phyloP scores from a whole-genome alignment of 2,797 vertebrate species.

The Manis javanica region DNA sequence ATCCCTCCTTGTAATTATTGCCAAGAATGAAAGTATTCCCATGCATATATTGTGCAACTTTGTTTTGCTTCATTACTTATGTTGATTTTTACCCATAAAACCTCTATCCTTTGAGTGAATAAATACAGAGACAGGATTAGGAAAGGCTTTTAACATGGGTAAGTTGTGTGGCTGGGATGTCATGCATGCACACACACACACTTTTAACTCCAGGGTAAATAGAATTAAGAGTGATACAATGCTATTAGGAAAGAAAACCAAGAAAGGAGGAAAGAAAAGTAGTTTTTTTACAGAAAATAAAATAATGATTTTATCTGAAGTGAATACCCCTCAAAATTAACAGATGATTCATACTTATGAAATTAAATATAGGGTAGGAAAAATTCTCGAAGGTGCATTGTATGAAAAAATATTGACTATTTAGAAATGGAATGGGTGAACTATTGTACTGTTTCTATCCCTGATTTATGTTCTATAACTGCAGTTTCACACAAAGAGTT shows the following conservation, averaged over 20 bases:
- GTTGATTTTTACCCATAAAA: neutral
- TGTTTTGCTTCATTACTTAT: neutral
- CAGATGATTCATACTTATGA: neutral
- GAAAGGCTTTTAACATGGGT: neutral
- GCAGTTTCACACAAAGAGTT: neutral
- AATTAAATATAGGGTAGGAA: conserved; percentile 20
- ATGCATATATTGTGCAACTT: neutral
- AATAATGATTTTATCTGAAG: neutral
- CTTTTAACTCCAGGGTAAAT: neutral
- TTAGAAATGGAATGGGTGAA: neutral
- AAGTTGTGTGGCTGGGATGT: neutral
- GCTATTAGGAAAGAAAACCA: conserved; percentile 15
- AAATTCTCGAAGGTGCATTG: neutral
- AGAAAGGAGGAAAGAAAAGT: neutral
- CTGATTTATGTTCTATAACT: neutral
- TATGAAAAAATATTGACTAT: neutral
- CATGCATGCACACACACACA: neutral
- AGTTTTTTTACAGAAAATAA: neutral
- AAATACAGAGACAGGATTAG: neutral
- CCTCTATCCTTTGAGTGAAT: neutral
- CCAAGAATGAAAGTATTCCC: neutral
- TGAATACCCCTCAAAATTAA: neutral
- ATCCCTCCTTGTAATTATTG: neutral
- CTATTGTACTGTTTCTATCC: neutral
- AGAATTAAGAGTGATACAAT: neutral